Evolutionary conservation across 2,888 invertebrate species (phyloP), one percentile per base, ranked within the genome.

Genomic region (Marronus borbonicus): DNA sequence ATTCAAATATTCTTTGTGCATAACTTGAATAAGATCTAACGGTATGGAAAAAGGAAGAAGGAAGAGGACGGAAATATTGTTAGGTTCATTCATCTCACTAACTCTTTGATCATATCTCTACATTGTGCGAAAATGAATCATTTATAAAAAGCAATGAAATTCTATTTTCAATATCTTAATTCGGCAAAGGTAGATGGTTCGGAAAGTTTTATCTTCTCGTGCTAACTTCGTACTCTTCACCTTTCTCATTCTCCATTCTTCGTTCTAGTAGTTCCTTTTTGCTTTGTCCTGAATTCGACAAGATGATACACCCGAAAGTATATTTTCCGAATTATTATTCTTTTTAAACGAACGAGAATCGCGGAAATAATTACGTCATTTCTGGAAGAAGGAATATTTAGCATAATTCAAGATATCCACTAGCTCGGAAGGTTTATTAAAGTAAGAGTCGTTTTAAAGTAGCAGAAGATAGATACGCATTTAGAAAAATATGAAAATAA

Each of bases 141-240:
- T 86, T 86, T 87, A 86, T 87, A 86, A 86, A 86, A 87, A 82
- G 85, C 85, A 86, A 85, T 84, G 82, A 84, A 83, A 84, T 84
- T 83, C 83, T 84, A 84, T 85, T 85, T 85, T 85, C 84, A 84
- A 84, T 85, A 85, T 85, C 85, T 84, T 84, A 83, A 82, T 82
- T 82, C 83, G 77, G 81, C 82, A 80, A 83, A 83, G 83, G 83
- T 84, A 84, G 84, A 85, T 84, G 84, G 83, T 72, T 80, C 72
- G 83, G 85, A 85, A 85, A 83, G 84, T 83, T 80, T 84, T 84
- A 84, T 84, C 83, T 82, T 60, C 60, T 76, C 76, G 50, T 66
- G 58, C 44, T 20, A 66, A 76, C 55, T 76, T 76, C 55, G 55
- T 44, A 44, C 44, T 7, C 8, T 52, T 52, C 52, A 52, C 52